A percentile compares a stretch with the other conserved stretches of the same genome.
phyloP scores from a whole-genome alignment of 2,888 invertebrate genomes.

The Dilophus febrilis region DNA sequence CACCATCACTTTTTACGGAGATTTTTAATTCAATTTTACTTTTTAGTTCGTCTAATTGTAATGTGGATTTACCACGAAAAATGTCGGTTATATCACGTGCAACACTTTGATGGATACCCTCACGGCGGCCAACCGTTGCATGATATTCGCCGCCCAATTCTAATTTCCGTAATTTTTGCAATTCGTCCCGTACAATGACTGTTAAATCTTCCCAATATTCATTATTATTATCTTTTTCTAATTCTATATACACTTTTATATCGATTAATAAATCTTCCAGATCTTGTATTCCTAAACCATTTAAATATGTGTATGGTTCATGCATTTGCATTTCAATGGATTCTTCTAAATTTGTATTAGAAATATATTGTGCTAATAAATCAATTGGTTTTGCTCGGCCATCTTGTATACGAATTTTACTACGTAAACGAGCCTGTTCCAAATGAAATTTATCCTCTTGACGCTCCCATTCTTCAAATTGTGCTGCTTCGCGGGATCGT shows the following conservation, averaged over 20 bases:
- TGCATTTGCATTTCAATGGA: constrained; percentile 98
- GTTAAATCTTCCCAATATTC: constrained; percentile 95
- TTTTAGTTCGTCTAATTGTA: constrained; percentile 69
- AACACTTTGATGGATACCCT: constrained; percentile 75
- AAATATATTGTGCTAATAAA: constrained; percentile 88
- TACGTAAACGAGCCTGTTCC: constrained; percentile 85
- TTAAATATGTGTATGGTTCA: constrained; percentile 89
- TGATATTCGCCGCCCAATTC: constrained; percentile 42
- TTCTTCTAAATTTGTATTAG: constrained; percentile 74
- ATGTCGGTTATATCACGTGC: constrained; percentile 75
- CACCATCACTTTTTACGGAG: constrained; percentile 64
- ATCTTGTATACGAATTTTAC: constrained; percentile 90
- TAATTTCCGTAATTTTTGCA: constrained; percentile 65
- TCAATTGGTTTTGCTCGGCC: constrained; percentile 97
- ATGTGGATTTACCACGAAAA: constrained; percentile 84
- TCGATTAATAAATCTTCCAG: constrained; percentile 92
- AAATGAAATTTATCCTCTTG: constrained; percentile 97
- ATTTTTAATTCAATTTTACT: constrained; percentile 76
- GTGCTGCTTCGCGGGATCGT: constrained; percentile 75
- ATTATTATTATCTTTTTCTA: constrained; percentile 75
- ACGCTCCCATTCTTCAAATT: constrained; percentile 82
- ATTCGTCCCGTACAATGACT: constrained; percentile 84
- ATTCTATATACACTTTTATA: constrained; percentile 82
- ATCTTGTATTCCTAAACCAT: constrained; percentile 76
- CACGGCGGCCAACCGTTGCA: constrained; percentile 34